phyloP scores from a whole-genome alignment of 1,140 invertebrate species.

The Coboldia fuscipes region DNA sequence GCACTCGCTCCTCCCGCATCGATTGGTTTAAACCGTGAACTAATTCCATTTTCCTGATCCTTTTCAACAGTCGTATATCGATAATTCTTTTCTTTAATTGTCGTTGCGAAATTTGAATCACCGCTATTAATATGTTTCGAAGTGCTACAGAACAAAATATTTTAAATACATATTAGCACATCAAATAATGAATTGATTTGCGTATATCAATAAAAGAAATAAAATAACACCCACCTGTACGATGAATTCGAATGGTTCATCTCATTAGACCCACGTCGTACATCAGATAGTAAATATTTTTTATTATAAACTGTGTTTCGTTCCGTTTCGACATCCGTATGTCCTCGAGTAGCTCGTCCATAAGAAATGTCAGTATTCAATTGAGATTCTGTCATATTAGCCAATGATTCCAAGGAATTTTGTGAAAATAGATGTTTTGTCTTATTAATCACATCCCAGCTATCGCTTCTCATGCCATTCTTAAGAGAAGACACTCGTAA shows the following conservation, averaged over 20 bases:
- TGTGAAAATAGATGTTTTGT: constrained; percentile 47
- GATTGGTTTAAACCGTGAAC: constrained; percentile 19
- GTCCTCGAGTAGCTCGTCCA: constrained; percentile 11
- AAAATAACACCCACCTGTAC: no score
- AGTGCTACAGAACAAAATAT: no score
- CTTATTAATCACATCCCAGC: constrained; percentile 63
- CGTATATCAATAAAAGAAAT: no score
- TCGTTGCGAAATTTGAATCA: constrained; percentile 16
- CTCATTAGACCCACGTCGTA: constrained; percentile 11
- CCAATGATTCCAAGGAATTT: constrained; percentile 37
- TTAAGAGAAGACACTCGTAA: constrained; percentile 44
- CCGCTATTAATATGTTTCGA: no score
- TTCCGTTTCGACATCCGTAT: constrained; percentile 29
- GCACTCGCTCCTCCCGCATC: constrained; percentile 39
- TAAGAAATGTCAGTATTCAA: constrained; percentile 24
- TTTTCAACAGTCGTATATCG: constrained; percentile 12
- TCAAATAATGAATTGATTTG: no score
- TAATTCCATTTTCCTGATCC: constrained; percentile 7
- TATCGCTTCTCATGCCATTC: constrained; percentile 38
- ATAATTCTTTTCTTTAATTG: constrained; percentile 18
- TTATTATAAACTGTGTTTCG: constrained; percentile 35
- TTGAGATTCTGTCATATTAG: constrained; percentile 35
- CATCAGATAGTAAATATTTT: constrained; percentile 17
- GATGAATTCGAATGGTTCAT: constrained; percentile 15
- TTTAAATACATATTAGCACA: no score